Base-by-base conservation (phyloP, 2,888 invertebrate species). In the Cyrtodaria siliqua region DNA sequence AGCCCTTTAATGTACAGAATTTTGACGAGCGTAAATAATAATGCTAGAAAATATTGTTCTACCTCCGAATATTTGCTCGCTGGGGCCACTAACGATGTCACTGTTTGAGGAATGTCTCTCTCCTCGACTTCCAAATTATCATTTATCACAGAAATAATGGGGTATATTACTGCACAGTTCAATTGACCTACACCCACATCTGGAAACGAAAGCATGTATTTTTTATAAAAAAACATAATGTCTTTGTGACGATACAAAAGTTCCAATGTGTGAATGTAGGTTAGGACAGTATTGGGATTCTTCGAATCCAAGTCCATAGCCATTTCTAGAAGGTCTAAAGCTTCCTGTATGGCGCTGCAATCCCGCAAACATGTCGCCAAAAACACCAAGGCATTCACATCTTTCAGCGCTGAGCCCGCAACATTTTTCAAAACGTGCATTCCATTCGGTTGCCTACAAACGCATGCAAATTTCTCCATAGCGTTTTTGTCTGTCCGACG, bases 241-340 rank as follows among this genome's bases (percentile, higher is more conserved):
- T 72, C 68, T 18, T 23, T 33, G 29, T 82, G 79, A 24, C 63
- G 56, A 24, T 81, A 77, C 26, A 73, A 44, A 14, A 83, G 40
- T 70, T 85, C 85, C 18, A 85, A 47, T 16, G 71, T 83, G 52
- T 85, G 85, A 24, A 85, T 68, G 67, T 80, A 85, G n/a, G 79
- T 75, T 14, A 85, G 56, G 52, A 77, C 62, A n/a, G 74, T 75
- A 42, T 73, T 70, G 1, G 76, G 62, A 62, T 82, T 73, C 23
- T 47, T 40, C 16, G 70, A 75, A 16, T 78, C 62, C 24, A 68
- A 12, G 26, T 66, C 61, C 23, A 64, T 64, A 18, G 85, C 83
- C 50, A 71, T 62, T 20, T 79, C 52, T 57, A 82, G 49, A 1
- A 85, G 40, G 20, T 80, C 52, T n/a, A 83, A 24, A 14, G 76